phyloP scores from a whole-genome alignment of 2,797 vertebrate species.

The Muraenolepis orangiensis region DNA sequence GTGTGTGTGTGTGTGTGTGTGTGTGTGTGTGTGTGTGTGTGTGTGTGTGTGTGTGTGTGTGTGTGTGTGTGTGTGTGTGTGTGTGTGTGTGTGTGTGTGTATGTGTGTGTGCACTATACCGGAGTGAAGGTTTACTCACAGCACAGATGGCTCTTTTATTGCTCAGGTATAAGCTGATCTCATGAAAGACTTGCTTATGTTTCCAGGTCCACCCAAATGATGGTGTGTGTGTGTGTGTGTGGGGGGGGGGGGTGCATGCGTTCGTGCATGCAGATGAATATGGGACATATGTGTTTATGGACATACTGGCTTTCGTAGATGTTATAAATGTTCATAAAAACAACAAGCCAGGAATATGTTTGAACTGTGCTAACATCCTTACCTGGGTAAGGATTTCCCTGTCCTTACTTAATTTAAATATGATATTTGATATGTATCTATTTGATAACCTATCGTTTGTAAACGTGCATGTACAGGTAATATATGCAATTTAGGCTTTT shows the following conservation, averaged over 20 bases:
- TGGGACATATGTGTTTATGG: not conserved
- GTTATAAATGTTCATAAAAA: not conserved
- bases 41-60: no score
- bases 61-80: slow-evolving; percentile 5
- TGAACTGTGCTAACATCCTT: not conserved
- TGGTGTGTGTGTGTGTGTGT: slow-evolving; percentile 15
- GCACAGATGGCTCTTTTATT: slow-evolving; percentile 74
- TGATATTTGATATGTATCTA: not conserved
- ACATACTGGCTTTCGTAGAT: not conserved
- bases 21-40: slow-evolving; percentile 25
- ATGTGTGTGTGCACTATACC: slow-evolving; percentile 41
- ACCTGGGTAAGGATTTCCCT: no score
- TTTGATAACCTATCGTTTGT: not conserved
- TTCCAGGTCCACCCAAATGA: slow-evolving; percentile 57
- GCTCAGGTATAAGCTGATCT: slow-evolving; percentile 66
- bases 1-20: slow-evolving; percentile 17
- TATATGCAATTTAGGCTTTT: not conserved
- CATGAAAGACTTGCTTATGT: slow-evolving; percentile 74
- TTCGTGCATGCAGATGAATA: not conserved
- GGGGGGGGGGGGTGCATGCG: slow-evolving; percentile 11
- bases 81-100: slow-evolving; percentile 31
- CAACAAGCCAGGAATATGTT: not conserved
- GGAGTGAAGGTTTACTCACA: slow-evolving; percentile 67
- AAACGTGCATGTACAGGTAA: not conserved
- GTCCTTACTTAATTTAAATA: not conserved